These are phyloP conservation scores for Apodemus agrarius DNA, from an alignment of 2,797 vertebrate species.

Conservation along the genomic window DNA sequence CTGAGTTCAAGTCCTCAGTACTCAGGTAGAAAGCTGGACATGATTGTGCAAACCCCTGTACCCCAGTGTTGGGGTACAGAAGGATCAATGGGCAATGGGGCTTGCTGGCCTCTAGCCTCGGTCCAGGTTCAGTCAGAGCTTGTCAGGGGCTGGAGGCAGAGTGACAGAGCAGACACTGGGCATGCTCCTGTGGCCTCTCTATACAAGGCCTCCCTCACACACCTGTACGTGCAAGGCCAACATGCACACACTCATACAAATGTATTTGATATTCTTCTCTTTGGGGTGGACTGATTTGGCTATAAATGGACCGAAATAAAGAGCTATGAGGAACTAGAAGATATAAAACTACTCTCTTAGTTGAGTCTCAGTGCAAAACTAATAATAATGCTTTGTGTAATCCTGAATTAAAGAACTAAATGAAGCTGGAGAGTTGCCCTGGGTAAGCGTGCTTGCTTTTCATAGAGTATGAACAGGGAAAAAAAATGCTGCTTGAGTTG, in stretches of 20 bases:
- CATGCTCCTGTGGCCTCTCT: background rate
- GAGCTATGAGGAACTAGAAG: conserved; percentile 11
- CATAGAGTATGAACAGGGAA: background rate
- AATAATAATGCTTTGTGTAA: conserved; percentile 24
- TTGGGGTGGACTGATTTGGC: conserved; percentile 26
- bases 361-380: conserved; percentile 23
- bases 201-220: background rate
- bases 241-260: background rate
- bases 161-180: background rate
- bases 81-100: background rate
- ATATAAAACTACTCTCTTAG: background rate
- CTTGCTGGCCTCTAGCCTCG: background rate
- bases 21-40: too few relatives aligned
- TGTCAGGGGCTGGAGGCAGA: background rate
- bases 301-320: conserved; percentile 5
- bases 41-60: background rate
- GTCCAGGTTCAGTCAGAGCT: background rate
- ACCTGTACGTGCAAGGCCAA: background rate
- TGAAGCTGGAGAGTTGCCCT: background rate
- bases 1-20: background rate
- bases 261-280: background rate
- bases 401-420: conserved; percentile 29
- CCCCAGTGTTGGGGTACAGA: background rate
- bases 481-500: background rate
- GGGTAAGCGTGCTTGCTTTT: conserved; percentile 26